Conservation (phyloP, 2,113 vertebrate species). For the Lethenteron reissneri region DNA sequence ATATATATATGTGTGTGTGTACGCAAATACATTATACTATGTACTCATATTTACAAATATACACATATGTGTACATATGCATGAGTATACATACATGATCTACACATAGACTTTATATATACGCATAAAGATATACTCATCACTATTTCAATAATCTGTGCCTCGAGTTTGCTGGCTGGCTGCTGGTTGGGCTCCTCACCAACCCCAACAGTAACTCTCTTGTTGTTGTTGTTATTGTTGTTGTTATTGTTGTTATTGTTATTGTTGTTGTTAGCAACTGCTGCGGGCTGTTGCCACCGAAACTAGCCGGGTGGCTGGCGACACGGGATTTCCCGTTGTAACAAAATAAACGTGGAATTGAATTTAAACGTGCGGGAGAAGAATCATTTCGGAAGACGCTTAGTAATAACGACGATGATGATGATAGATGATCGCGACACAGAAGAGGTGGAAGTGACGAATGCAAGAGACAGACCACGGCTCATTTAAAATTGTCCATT, state of each 20-base stretch:
- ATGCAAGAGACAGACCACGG: too few relatives aligned
- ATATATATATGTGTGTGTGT: not conserved
- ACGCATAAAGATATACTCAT: not conserved
- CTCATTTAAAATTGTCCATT: too few relatives aligned
- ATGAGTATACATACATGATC: not conserved
- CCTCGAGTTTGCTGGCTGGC: not conserved
- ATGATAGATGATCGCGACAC: too few relatives aligned
- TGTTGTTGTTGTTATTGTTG: not conserved
- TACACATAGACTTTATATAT: not conserved
- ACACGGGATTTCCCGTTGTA: not conserved
- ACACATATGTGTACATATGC: not conserved
- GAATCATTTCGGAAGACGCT: too few relatives aligned
- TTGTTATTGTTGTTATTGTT: not conserved
- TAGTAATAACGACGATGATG: too few relatives aligned
- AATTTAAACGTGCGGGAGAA: too few relatives aligned
- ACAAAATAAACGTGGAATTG: too few relatives aligned
- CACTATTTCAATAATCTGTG: not conserved
- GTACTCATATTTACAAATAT: not conserved
- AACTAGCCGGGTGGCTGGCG: not conserved
- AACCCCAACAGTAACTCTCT: not conserved
- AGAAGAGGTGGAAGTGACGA: too few relatives aligned
- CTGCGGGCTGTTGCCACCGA: not conserved
- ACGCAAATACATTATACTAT: not conserved
- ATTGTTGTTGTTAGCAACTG: not conserved
- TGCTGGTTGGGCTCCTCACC: not conserved